These are phyloP conservation scores for Vidua macroura DNA, from an alignment of 2,113 vertebrate species.

Conservation along the genomic window DNA sequence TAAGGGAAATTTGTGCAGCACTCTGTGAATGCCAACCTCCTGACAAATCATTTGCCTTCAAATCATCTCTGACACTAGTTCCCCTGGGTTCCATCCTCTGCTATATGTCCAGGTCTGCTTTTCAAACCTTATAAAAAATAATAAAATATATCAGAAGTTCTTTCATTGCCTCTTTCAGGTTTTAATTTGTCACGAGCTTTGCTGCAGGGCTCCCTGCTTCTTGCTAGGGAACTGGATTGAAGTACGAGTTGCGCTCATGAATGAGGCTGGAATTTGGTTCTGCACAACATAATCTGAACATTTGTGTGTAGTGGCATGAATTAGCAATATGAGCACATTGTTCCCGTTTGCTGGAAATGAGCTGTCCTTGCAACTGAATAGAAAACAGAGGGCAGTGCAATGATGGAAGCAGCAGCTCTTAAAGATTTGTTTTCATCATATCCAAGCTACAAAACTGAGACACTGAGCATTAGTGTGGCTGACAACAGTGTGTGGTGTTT, in stretches of 20 bases:
- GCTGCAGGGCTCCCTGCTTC: background rate
- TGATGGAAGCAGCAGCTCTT: constrained; percentile 40
- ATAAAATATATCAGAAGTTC: background rate
- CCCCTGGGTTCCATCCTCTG: background rate
- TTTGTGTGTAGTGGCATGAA: constrained; percentile 46
- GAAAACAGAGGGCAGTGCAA: constrained; percentile 21
- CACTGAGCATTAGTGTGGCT: background rate
- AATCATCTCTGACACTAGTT: background rate
- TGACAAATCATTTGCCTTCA: background rate
- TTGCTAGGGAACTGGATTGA: background rate
- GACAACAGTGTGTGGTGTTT: background rate
- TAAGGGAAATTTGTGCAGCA: background rate
- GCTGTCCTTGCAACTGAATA: constrained; percentile 58
- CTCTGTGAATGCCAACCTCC: background rate
- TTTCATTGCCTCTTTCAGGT: background rate
- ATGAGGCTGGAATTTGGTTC: constrained; percentile 55
- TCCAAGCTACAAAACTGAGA: constrained; percentile 19
- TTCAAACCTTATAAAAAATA: background rate
- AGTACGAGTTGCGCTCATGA: background rate
- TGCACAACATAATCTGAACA: constrained; percentile 41
- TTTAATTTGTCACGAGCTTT: background rate
- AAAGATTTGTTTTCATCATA: constrained; percentile 42
- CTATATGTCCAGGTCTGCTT: background rate
- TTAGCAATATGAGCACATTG: constrained; percentile 57
- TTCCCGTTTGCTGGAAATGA: constrained; percentile 42